Base-by-base conservation (phyloP, 2,113 vertebrate genomes). In the Rafetus swinhoei region DNA sequence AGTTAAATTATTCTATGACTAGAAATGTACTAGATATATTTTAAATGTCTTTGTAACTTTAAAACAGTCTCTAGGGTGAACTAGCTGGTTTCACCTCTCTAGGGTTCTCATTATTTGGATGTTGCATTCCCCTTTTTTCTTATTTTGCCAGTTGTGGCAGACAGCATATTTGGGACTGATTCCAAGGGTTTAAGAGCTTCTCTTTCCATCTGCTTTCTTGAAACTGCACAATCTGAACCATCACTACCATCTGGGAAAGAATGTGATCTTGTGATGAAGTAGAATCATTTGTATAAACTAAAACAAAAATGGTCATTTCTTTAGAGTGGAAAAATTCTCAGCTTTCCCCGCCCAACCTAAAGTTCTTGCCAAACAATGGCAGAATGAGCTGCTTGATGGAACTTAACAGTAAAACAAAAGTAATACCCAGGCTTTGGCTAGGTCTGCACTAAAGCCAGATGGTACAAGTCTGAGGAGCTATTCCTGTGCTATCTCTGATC, bases 161-260 rank as follows among this genome's bases (percentile, higher is more conserved):
- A 87, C 54, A 56, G 32, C 81, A 32, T 85, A 90, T 79, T 87
- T 95, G 93, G 84, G 90, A 88, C 93, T 88, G 90, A 22, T 95
- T 96, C 90, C 93, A 94, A 92, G 94, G 87, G 92, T 95, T 95
- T 94, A 72, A 95, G 81, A 97, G 27, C 69, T 50, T 95, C 54
- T 93, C 10, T 93, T 92, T 60, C 79, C 88, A 90, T 97, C 93
- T 96, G 79, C 59, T 91, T 96, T 83, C 90, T 84, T 93, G 82
- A 92, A 95, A 84, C 69, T 92, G 14, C 91, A 79, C 72, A 92
- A 53, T 90, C 69, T 94, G 95, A 96, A 88, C 90, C 1, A 6
- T 79, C 72, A 89, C 65, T 95, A 54, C 92, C 92, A 90, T 90
- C 93, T 96, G 94, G 85, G n/a, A 83, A 90, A 45, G 74, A 96